Base-by-base conservation (phyloP, 2,113 vertebrate species). In the Anarhynchus alexandrinus region DNA sequence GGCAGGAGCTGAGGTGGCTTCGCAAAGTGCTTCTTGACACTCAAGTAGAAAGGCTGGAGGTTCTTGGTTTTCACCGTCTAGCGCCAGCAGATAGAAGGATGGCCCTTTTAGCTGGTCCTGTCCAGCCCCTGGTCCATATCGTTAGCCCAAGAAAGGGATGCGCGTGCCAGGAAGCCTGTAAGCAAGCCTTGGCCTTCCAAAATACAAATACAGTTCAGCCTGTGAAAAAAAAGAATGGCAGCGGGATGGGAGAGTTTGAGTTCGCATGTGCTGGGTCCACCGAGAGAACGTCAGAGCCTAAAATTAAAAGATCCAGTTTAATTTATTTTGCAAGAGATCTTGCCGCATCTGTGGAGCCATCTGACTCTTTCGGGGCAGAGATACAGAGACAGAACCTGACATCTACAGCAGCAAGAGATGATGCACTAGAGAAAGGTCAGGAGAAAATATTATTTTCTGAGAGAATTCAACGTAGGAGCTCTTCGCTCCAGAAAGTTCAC, bases 361-460 rank as follows among this genome's bases (percentile, higher is more conserved):
- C 80, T 27, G 5, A 84, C 72, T 45, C 74, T 72, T 69, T 45
- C 83, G 69, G 83, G 61, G 49, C 73, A 95, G 73, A 84, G 45
- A 66, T 94, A 77, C 51, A 66, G 62, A 95, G 91, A 95, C 81
- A 89, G 30, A 91, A 87, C 38, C 79, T 95, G 93, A 90, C 94
- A 89, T 73, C 86, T 88, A 82, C 91, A 93, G 91, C 91, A 96
- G 81, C 58, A 54, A 61, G 66, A 72, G 62, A 80, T 29, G 78
- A 82, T n/a, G 57, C 77, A 82, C 84, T 55, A 66, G 17, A 87
- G 78, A 93, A 94, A 94, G 93, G 86, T 90, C 94, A 85, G 78
- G 74, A 62, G 9, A 67, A 89, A 95, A 70, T 52, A 72, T 5
- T 78, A 64, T 77, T 90, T 92, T 93, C 66, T 29, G 40, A 52